These are phyloP conservation scores for Paradoxurus hermaphroditus DNA, from an alignment of 2,113 vertebrate genomes.

Conservation along the genomic window DNA sequence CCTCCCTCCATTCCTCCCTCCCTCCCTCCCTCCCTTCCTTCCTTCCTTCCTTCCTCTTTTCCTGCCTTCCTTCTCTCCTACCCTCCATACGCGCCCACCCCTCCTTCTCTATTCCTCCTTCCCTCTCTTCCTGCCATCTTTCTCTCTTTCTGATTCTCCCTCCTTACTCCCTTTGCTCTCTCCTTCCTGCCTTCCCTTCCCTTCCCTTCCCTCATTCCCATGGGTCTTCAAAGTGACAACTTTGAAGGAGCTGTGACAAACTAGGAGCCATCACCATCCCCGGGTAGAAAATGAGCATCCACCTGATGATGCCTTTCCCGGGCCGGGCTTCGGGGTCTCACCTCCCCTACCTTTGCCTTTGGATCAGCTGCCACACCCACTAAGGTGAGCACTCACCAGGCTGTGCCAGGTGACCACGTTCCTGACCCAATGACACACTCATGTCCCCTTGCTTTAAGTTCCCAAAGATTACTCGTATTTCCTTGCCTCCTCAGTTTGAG, in stretches of 20 bases:
- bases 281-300: neutral
- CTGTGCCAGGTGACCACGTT: neutral
- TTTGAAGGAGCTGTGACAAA: neutral
- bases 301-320: neutral
- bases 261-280: neutral
- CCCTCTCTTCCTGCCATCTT: neutral
- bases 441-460: neutral
- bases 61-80: accelerated
- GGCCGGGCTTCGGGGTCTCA: neutral
- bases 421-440: neutral
- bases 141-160: neutral
- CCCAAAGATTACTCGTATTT: neutral
- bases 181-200: too few relatives aligned
- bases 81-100: accelerated
- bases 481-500: neutral
- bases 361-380: neutral
- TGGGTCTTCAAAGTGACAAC: neutral
- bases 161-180: too few relatives aligned
- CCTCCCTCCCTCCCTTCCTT: accelerated
- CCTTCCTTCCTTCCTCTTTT: too few relatives aligned
- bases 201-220: neutral
- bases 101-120: neutral
- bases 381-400: neutral
- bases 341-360: neutral
- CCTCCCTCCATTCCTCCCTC: too few relatives aligned